Conservation (phyloP, 1,140 invertebrate species). For the Diploscapter pachys region DNA sequence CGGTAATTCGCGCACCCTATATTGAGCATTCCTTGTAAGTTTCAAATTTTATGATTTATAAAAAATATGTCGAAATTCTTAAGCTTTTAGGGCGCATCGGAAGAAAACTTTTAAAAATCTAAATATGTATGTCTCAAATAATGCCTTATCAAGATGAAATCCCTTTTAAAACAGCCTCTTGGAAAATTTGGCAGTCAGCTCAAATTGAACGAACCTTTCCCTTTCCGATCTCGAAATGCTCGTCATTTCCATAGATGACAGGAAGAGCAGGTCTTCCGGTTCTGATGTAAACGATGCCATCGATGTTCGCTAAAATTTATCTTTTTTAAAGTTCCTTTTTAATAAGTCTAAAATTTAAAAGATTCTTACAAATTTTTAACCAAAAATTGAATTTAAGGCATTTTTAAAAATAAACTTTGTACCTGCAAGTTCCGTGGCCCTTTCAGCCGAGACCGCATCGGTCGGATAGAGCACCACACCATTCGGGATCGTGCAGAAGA, state of each 20-base stretch:
- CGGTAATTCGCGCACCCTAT: no score
- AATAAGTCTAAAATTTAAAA: no score
- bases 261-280: constrained; percentile 85
- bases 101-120: no score
- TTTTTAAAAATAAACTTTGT: constrained; percentile 56
- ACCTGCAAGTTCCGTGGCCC: constrained; percentile 85
- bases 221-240: constrained; percentile 72
- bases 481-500: constrained; percentile 87
- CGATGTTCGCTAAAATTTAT: constrained; percentile 68
- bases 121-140: no score
- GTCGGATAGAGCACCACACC: constrained; percentile 92
- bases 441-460: constrained; percentile 88
- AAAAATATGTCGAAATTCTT: no score
- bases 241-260: constrained; percentile 82
- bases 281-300: constrained; percentile 90
- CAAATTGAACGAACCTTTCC: constrained; percentile 61
- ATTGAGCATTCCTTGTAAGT: no score
- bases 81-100: no score
- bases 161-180: no score
- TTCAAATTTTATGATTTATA: no score
- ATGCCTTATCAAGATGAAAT: no score
- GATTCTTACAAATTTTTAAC: neutral
- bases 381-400: neutral
- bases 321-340: no score
- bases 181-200: no score